Conservation (phyloP, 35 echinoderm and acorn worm species). For the Eucidaris tribuloides region DNA sequence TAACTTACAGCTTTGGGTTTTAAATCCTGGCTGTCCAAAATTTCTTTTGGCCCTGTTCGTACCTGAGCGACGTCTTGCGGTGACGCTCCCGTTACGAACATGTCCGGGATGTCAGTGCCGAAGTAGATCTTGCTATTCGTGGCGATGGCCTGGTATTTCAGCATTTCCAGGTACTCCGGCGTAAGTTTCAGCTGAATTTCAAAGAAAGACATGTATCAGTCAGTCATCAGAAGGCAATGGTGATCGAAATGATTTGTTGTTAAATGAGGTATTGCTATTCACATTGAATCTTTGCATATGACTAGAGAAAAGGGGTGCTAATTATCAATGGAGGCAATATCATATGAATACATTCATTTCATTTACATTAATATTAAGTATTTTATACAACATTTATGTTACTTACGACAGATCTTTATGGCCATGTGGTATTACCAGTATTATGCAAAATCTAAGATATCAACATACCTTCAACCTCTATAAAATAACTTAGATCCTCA, state of each 20-base stretch:
- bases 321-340: too few species aligned
- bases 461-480: too few species aligned
- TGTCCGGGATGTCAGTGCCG: constrained; percentile 83
- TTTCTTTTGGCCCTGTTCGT: too few species aligned
- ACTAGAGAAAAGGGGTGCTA: too few species aligned
- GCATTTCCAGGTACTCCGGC: constrained; percentile 78
- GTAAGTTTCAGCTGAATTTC: constrained; percentile 69
- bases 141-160: constrained; percentile 74
- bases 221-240: background rate
- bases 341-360: too few species aligned
- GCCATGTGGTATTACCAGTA: too few species aligned
- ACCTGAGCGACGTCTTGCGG: too few species aligned
- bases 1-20: constrained; percentile 8
- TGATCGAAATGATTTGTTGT: background rate
- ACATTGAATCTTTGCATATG: background rate
- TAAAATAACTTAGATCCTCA: too few species aligned
- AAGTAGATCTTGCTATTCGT: constrained; percentile 86
- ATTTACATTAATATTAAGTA: too few species aligned
- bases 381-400: too few species aligned
- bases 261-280: background rate
- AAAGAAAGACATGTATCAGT: background rate
- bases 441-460: too few species aligned
- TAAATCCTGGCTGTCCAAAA: background rate
- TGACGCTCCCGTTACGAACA: constrained; percentile 48
- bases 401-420: too few species aligned